These are phyloP conservation scores for Hyposoter dolosus DNA, from an alignment of 2,888 invertebrate species.

Conservation along the genomic window DNA sequence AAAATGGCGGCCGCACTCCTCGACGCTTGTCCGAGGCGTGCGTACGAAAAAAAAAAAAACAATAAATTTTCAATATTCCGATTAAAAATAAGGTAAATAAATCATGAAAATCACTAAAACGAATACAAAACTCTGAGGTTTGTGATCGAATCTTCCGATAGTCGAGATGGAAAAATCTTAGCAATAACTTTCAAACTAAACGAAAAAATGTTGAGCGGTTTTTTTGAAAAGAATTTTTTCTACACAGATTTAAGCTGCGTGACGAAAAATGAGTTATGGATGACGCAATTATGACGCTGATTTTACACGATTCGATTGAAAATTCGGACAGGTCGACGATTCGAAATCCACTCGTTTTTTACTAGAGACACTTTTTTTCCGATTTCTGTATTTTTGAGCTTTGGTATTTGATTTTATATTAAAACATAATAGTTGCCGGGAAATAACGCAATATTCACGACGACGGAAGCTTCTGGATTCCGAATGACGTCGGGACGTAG, in stretches of 20 bases:
- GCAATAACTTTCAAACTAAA: background rate
- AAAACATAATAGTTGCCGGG: background rate
- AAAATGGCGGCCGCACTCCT: constrained; percentile 17
- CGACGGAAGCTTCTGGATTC: constrained; percentile 11
- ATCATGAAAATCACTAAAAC: background rate
- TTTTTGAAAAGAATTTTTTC: background rate
- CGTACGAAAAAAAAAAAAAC: constrained; percentile 9
- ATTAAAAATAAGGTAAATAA: background rate
- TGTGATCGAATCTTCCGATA: background rate
- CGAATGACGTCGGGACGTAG: background rate
- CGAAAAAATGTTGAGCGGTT: background rate
- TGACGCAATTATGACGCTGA: background rate
- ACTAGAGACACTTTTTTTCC: background rate
- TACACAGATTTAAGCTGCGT: background rate
- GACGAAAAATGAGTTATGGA: background rate
- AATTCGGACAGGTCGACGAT: background rate
- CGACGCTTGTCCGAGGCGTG: background rate
- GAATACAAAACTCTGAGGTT: background rate
- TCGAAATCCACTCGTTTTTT: background rate
- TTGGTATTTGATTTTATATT: background rate
- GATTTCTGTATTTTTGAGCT: background rate
- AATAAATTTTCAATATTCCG: constrained; percentile 36
- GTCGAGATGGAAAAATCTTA: background rate
- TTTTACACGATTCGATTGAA: background rate
- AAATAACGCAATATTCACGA: constrained; percentile 5